Evolutionary conservation across 2,113 vertebrate genomes (phyloP), one percentile per base, ranked within the genome.

Genomic region (Ageneiosus marmoratus): DNA sequence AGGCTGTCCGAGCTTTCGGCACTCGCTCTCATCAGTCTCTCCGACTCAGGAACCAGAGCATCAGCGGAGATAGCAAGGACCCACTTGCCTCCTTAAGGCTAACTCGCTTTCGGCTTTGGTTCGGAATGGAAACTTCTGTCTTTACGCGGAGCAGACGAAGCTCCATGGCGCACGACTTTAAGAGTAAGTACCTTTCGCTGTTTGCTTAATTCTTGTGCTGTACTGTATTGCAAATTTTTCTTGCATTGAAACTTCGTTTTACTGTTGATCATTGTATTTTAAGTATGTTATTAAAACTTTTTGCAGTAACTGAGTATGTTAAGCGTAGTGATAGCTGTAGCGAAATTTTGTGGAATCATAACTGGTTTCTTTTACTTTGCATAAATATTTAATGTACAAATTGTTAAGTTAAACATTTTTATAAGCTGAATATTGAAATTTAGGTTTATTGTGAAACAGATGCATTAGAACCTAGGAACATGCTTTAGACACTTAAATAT

Each of bases 81-180:
- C 89, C 86, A 78, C 86, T 93, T 77, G 85, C 82, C 91, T 87
- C 89, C 77, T 87, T 80, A 81, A 93, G 92, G 92, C 94, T 95
- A 95, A 94, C 94, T 95, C 94, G 94, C 94, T 95, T 92, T 94
- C 89, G 89, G 79, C 93, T 95, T 95, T 95, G 94, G 94, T 94
- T 94, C 89, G 89, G 87, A 84, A 95, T 95, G 94, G 94, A 94
- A 89, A 93, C 90, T 86, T 90, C 91, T 83, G 87, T 90, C 88
- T 92, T 86, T 88, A 88, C 87, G 91, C 92, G 92, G 93, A 93
- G 92, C 91, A 90, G 92, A 92, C 92, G 93, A 90, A 89, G 92
- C 93, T 94, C 92, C 91, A 84, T 92, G 87, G 82, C 91, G 87
- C 94, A 89, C 90, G 92, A 77, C 88, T 93, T 90, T 87, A 94